Base-by-base conservation (phyloP, 1,140 invertebrate species). In the Rhagoletis zephyria region DNA sequence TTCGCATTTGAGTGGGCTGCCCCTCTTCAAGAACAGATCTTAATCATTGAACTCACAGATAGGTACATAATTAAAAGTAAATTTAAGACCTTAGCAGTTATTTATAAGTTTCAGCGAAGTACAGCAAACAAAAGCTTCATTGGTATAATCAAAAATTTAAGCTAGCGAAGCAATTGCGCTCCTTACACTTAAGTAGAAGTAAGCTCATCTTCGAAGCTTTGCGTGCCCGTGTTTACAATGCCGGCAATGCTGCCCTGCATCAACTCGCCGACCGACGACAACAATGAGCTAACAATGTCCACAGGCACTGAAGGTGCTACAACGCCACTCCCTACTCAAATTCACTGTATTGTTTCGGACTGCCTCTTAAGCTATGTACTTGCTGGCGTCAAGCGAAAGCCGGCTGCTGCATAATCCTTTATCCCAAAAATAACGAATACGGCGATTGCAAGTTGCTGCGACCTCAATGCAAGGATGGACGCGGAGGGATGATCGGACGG, bases 391-490 rank as follows among this genome's bases (percentile, higher is more conserved):
- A 45, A 74, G n/a, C 16, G 3, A 51, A 81, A 59, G n/a, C 48
- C 48, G 74, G 48, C 56, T 59, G 48, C 48, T 81, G 74, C 51
- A 81, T 81, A 81, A 81, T 81, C 48, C 74, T 81, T 19, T 30
- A 56, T 51, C 19, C 48, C 74, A 81, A 81, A 30, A 16, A 81
- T 48, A 56, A 81, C 45, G 51, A 81, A 81, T 19, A n/a, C 4
- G 64, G 67, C 74, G 45, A 81, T 81, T 51, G 74, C 74, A 56
- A 56, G 45, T 56, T 81, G 48, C 42, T 10, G n/a, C 48, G n/a
- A 74, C 67, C 67, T 45, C 45, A 56, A 81, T 81, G 14, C 74
- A 19, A 30, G 74, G 30, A 19, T 6, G 5, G 70, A 51, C 16
- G 16, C 16, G 10, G 12, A 51, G 2, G 4, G 12, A n/a, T 0